Base-by-base conservation (phyloP, 2,888 invertebrate species). In the Tetranychus truncatus region DNA sequence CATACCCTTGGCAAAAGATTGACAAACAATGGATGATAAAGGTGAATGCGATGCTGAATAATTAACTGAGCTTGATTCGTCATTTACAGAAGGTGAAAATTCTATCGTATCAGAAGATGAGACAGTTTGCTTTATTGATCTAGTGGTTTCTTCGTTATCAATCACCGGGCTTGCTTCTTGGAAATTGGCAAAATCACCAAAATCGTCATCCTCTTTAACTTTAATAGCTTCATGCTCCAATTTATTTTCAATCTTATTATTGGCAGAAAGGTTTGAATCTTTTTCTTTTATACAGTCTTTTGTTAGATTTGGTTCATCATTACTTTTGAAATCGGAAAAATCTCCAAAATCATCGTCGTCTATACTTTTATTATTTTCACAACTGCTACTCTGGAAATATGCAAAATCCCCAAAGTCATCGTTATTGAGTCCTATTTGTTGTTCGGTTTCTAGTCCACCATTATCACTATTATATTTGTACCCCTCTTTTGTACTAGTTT, bases 141-240 rank as follows among this genome's bases (percentile, higher is more conserved):
- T 34, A 34, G 34, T 15, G 7, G 69, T 69, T 69, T 69, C 21
- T 69, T 20, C 21, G 7, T 24, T 69, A 9, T 55, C 15, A 15
- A 55, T 55, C 55, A 55, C 55, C 15, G 9, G 55, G 15, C 15
- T 55, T 9, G 69, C 21, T 24, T 69, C 69, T 69, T 69, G 69
- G 20, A 69, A 69, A 69, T 69, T 21, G 20, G 69, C 69, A 21
- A 69, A 69, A 69, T 69, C 69, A 24, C 69, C 69, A 69, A 69
- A 69, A 21, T 69, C 69, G 20, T 21, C 69, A 69, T 20, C 11
- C 9, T 67, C 67, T 18, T 55, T 8, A 6, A 9, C 55, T 15
- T 55, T 15, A 55, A 15, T 55, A 55, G 9, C 55, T 15, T 55
- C 55, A 55, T 55, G 9, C 9, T 55, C 55, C 55, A 55, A 55